A percentile compares a stretch with the other conserved stretches of the same genome.
These are phyloP conservation scores for Serinus canaria DNA, from an alignment of 2,113 vertebrate species.

Conservation along the genomic window DNA sequence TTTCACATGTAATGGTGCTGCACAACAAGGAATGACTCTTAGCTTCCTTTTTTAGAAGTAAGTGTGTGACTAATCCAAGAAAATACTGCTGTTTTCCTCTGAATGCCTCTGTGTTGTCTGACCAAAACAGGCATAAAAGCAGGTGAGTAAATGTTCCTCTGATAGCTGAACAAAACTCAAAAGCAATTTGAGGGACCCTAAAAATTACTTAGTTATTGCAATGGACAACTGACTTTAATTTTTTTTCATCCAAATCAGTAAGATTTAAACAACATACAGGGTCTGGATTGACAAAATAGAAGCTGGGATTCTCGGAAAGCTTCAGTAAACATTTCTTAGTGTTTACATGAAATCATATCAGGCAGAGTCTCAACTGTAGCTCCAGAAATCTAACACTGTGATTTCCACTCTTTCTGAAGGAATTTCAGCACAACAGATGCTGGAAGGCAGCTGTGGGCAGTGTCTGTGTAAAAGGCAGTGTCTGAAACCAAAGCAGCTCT, in stretches of 20 bases:
- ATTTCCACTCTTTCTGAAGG: neutral
- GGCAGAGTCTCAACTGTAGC: neutral
- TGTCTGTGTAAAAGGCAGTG: neutral
- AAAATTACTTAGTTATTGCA: neutral
- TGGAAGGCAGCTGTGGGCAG: neutral
- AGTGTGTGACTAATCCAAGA: neutral
- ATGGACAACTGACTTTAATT: fast-evolving
- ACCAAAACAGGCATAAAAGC: neutral
- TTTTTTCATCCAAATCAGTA: neutral
- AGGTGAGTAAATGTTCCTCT: neutral
- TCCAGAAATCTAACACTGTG: neutral
- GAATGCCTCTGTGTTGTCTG: neutral
- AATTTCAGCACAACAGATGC: neutral
- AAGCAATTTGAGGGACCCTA: neutral
- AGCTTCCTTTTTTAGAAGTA: neutral
- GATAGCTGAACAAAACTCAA: neutral
- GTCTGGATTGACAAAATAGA: neutral
- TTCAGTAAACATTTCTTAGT: neutral
- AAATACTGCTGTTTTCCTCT: neutral
- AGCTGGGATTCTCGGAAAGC: neutral
- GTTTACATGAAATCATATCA: neutral
- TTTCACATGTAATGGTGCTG: neutral
- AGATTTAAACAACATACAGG: neutral
- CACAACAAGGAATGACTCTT: neutral
- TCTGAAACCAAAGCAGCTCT: neutral